These are phyloP conservation scores for Ochropleura plecta DNA, from an alignment of 2,888 invertebrate genomes.

Conservation along the genomic window DNA sequence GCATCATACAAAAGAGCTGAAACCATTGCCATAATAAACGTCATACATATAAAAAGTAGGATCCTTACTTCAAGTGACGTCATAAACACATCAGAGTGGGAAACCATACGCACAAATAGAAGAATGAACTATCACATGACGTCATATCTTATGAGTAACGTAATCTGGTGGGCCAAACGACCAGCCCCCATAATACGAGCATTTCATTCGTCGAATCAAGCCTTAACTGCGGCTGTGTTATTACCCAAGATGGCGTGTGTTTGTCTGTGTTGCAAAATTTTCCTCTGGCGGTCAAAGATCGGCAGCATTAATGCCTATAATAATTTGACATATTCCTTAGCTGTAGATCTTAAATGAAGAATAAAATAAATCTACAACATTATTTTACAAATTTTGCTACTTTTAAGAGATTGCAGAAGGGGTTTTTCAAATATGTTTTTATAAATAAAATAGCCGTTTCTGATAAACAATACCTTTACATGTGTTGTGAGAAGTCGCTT, in stretches of 20 bases:
- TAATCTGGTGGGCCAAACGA: slow-evolving; percentile 51
- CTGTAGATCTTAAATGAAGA: background rate
- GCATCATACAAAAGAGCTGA: slow-evolving; percentile 4
- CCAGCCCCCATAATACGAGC: slow-evolving; percentile 47
- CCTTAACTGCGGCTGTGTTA: slow-evolving; percentile 12
- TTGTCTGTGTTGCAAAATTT: slow-evolving; percentile 44
- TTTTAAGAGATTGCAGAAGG: background rate
- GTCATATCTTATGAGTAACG: slow-evolving; percentile 48
- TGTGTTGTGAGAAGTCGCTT: slow-evolving; percentile 66
- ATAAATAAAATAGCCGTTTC: slow-evolving; percentile 8
- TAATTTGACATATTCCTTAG: background rate
- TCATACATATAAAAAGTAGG: slow-evolving; percentile 16
- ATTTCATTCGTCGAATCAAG: slow-evolving; percentile 53
- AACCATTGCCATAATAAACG: slow-evolving; percentile 23
- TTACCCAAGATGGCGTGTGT: slow-evolving; percentile 19
- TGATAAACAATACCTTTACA: slow-evolving; percentile 21
- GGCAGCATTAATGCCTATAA: background rate
- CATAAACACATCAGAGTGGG: slow-evolving; percentile 23
- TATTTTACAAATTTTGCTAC: background rate
- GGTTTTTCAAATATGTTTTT: background rate
- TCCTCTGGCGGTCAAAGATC: slow-evolving; percentile 25
- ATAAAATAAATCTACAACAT: background rate
- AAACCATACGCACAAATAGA: slow-evolving; percentile 31
- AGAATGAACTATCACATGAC: slow-evolving; percentile 44
- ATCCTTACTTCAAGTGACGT: slow-evolving; percentile 35